phyloP scores from a whole-genome alignment of 2,888 invertebrate species.

The Eubasilissa splendida region DNA sequence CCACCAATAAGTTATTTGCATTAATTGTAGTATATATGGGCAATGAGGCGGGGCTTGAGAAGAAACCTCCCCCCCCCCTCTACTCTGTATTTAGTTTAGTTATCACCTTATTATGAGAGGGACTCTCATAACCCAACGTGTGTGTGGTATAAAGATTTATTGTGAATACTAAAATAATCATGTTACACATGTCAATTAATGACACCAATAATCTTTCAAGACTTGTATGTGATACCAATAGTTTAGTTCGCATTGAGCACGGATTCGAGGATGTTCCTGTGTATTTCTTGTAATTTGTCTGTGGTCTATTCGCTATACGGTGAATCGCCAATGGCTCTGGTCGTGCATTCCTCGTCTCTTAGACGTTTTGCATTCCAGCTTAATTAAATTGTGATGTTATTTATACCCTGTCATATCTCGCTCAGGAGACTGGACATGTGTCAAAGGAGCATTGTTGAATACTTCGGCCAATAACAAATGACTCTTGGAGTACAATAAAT shows the following conservation, averaged over 20 bases:
- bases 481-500: not conserved
- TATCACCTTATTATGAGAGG: too few species aligned
- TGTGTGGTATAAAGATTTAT: too few species aligned
- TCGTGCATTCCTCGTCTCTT: not conserved
- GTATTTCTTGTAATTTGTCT: constrained; percentile 1
- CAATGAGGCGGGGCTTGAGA: too few species aligned
- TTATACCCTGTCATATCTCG: constrained; percentile 30
- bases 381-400: constrained; percentile 31
- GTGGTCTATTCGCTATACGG: not conserved
- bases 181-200: too few species aligned
- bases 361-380: constrained; percentile 8
- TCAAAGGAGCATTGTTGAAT: not conserved
- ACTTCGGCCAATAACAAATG: constrained; percentile 11
- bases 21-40: not conserved
- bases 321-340: constrained; percentile 10
- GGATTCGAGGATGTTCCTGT: not conserved
- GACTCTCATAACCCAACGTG: too few species aligned
- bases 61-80: too few species aligned
- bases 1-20: not conserved
- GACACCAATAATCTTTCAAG: too few species aligned
- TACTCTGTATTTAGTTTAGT: too few species aligned
- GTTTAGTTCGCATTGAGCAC: too few species aligned
- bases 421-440: constrained; percentile 10
- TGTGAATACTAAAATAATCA: too few species aligned
- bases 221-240: too few species aligned